Percentiles rank a stretch among this genome's conserved stretches.
Evolutionary conservation across 2,113 vertebrate genomes (phyloP).

Genomic region (Tachysurus vachellii): DNA sequence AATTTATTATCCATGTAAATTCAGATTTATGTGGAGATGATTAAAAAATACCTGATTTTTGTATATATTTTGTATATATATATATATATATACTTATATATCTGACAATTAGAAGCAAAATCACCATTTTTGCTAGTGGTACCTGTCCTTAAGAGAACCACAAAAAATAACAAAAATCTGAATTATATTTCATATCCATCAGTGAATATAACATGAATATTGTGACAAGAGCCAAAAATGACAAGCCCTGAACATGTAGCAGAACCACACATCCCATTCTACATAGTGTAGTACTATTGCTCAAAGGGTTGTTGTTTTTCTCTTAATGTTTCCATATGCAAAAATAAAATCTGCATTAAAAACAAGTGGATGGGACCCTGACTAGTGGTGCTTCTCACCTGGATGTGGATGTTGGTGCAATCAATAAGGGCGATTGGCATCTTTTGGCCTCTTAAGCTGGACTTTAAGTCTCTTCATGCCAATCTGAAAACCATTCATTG

Average conservation of each 20-base stretch:
- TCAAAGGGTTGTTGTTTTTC: neutral
- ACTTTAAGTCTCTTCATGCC: constrained; percentile 99
- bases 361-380: neutral
- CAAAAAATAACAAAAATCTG: neutral
- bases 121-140: neutral
- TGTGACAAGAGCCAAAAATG: neutral
- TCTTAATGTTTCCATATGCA: too few species aligned
- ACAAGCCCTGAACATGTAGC: neutral
- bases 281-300: neutral
- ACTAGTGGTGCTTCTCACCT: constrained; percentile 69
- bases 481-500: constrained; percentile 99
- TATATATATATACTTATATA: too few species aligned
- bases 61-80: too few species aligned
- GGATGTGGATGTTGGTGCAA: constrained; percentile 72
- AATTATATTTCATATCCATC: neutral
- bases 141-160: neutral
- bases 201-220: neutral
- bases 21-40: neutral
- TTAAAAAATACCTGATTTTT: neutral
- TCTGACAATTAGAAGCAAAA: neutral
- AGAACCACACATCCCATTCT: neutral
- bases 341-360: neutral
- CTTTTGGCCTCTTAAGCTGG: constrained; percentile 97
- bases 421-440: constrained; percentile 98
- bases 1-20: neutral